Evolutionary conservation across 2,888 invertebrate species (phyloP).

Genomic region (Ptilodon capucinus): DNA sequence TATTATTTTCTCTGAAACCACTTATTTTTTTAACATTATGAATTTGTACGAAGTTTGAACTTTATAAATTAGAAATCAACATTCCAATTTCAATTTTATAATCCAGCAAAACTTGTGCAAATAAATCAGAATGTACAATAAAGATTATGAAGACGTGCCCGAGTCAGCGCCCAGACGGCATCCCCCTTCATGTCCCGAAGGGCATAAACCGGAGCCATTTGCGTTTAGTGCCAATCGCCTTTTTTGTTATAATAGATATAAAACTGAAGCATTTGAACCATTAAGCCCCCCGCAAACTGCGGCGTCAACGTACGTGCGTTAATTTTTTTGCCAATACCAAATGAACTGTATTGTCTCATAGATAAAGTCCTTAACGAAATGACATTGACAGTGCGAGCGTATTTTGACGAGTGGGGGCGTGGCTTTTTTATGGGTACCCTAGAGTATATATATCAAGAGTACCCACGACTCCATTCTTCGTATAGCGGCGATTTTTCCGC

Average conservation of each 20-base stretch:
- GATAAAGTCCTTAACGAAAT: too few species aligned
- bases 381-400: too few species aligned
- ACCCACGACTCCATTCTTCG: too few species aligned
- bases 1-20: not conserved
- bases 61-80: not conserved
- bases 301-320: too few species aligned
- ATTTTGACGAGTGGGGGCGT: too few species aligned
- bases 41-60: not conserved
- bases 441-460: too few species aligned
- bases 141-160: slow-evolving; percentile 2
- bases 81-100: slow-evolving; percentile 1
- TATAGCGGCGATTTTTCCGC: too few species aligned
- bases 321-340: too few species aligned
- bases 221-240: slow-evolving; percentile 16
- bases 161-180: slow-evolving; percentile 24
- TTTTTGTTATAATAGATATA: slow-evolving; percentile 26
- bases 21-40: not conserved
- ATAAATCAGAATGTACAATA: slow-evolving; percentile 3
- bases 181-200: slow-evolving; percentile 17
- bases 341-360: too few species aligned
- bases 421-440: too few species aligned
- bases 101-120: not conserved
- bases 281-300: too few species aligned
- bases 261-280: slow-evolving; percentile 19
- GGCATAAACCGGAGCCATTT: slow-evolving; percentile 23